A percentile compares a stretch with the other conserved stretches of the same genome.
phyloP scores from a whole-genome alignment of 35 echinoderm and acorn worm species.

The Holothuria glaberrima region DNA sequence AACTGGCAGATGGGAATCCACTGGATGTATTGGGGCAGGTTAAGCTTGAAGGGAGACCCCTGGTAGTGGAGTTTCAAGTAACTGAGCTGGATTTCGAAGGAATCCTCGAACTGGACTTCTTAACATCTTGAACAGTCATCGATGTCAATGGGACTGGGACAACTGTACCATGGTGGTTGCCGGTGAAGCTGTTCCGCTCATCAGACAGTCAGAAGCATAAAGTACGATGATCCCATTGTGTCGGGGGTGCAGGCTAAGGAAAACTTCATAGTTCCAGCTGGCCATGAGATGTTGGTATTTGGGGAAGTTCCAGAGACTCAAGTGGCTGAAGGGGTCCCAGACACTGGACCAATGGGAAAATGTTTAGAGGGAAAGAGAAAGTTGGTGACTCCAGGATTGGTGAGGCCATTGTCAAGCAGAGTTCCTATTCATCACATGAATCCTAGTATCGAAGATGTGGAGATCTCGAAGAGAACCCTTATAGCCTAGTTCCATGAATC shows the following conservation, averaged over 20 bases:
- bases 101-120: no score
- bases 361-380: background rate
- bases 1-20: background rate
- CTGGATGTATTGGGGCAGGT: conserved; percentile 14
- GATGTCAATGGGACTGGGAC: conserved; percentile 38
- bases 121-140: background rate
- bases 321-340: background rate
- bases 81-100: background rate
- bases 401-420: background rate
- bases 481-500: background rate
- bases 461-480: background rate
- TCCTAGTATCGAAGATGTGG: background rate
- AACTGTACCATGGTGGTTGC: background rate
- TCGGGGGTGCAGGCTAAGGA: background rate
- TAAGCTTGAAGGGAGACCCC: background rate
- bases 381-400: background rate
- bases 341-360: background rate
- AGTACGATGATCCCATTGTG: background rate
- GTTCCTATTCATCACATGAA: background rate
- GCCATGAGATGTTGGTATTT: conserved; percentile 8
- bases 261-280: conserved; percentile 1
- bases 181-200: conserved; percentile 3
- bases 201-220: background rate
- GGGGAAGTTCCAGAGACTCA: background rate
- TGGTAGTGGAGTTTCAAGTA: conserved; percentile 12